These are phyloP conservation scores for Passer montanus DNA, from an alignment of 2,113 vertebrate species.

Conservation along the genomic window DNA sequence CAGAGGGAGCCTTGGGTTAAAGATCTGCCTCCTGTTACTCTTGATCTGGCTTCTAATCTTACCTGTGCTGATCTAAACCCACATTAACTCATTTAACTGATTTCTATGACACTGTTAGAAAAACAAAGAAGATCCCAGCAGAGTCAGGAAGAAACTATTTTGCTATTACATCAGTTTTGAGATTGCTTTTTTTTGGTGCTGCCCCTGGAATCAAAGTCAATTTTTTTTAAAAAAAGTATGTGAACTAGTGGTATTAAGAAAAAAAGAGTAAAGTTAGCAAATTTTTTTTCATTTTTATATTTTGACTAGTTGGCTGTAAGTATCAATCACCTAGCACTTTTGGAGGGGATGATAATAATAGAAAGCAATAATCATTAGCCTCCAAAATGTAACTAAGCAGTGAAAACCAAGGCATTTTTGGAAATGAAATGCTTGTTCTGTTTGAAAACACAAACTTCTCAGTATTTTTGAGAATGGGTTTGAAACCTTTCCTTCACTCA, in stretches of 20 bases:
- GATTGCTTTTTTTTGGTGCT: not conserved
- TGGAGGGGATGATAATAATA: not conserved
- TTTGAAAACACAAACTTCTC: not conserved
- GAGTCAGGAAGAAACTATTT: not conserved
- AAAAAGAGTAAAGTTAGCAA: not conserved
- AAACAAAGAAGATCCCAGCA: not conserved
- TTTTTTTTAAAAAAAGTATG: not conserved
- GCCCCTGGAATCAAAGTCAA: not conserved
- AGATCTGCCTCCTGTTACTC: not conserved
- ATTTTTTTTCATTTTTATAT: not conserved
- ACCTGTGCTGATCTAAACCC: not conserved
- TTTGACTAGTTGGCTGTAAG: not conserved
- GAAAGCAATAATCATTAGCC: not conserved
- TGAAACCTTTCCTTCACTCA: not conserved
- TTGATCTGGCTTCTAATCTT: not conserved
- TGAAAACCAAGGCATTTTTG: not conserved
- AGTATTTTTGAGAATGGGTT: not conserved
- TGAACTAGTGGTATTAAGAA: not conserved
- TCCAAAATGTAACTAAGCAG: not conserved
- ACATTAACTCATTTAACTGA: not conserved
- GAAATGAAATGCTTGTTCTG: not conserved
- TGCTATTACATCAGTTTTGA: not conserved
- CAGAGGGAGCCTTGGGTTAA: not conserved
- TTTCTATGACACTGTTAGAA: not conserved
- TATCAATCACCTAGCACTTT: not conserved